Percentiles rank a stretch among this genome's conserved stretches.
Evolutionary conservation across 2,113 vertebrate species (phyloP).

Genomic region (Elephantulus edwardii): DNA sequence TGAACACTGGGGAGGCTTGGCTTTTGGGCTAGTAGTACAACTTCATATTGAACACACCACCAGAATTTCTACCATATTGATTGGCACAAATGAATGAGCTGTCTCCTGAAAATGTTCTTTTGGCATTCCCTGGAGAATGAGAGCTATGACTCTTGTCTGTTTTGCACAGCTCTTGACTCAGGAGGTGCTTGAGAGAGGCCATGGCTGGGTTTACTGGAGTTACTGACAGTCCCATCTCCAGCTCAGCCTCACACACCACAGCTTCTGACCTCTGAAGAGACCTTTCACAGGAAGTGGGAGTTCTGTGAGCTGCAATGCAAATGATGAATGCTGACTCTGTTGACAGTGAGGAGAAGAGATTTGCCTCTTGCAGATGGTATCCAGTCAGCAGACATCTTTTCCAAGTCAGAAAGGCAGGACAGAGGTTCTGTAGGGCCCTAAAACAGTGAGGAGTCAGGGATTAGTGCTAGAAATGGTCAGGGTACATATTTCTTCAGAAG

Average conservation of each 20-base stretch:
- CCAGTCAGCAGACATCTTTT: neutral
- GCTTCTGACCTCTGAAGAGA: neutral
- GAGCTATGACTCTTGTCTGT: neutral
- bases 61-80: too few relatives aligned
- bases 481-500: neutral
- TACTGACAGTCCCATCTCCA: neutral
- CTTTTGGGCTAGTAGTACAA: too few relatives aligned
- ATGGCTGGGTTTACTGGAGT: neutral
- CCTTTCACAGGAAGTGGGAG: neutral
- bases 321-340: neutral
- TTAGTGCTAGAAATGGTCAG: neutral
- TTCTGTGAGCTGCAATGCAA: neutral
- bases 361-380: fast-evolving
- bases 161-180: neutral
- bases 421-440: neutral
- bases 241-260: neutral
- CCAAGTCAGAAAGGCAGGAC: neutral
- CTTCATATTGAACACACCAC: too few relatives aligned
- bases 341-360: neutral
- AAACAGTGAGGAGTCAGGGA: neutral
- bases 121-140: neutral
- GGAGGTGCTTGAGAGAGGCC: neutral
- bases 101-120: neutral
- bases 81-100: too few relatives aligned
- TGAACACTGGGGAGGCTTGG: too few relatives aligned